phyloP scores from a whole-genome alignment of 2,888 invertebrate species.

The Microctonus aethiopoides region DNA sequence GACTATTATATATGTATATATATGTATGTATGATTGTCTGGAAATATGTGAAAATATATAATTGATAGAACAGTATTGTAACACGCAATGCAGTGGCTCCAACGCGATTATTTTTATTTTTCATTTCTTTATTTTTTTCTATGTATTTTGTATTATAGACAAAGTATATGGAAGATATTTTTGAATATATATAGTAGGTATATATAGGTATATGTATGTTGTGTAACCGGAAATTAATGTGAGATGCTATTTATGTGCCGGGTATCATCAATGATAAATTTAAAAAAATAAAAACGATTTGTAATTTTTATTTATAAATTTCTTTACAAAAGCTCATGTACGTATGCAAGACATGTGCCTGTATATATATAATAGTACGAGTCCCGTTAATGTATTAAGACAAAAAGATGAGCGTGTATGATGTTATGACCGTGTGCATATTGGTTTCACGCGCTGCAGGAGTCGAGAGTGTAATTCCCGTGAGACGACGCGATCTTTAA shows the following conservation, averaged over 20 bases:
- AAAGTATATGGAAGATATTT: too few relatives aligned
- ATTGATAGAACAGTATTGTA: conserved; percentile 38
- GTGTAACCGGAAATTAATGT: background rate
- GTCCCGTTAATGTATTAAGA: conserved; percentile 11
- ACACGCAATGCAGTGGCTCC: conserved; percentile 46
- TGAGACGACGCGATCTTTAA: background rate
- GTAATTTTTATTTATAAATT: background rate
- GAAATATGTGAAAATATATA: conserved; percentile 29
- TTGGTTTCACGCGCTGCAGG: conserved; percentile 11
- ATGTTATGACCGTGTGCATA: background rate
- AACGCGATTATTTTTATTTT: conserved; percentile 14
- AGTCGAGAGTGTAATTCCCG: conserved; percentile 13
- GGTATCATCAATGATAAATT: background rate
- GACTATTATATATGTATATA: background rate
- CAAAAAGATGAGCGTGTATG: conserved; percentile 16
- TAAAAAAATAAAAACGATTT: background rate
- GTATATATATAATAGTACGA: background rate
- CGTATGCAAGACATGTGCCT: background rate
- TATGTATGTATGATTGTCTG: conserved; percentile 37
- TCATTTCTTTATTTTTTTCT: background rate
- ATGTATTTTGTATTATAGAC: too few relatives aligned
- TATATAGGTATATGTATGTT: too few relatives aligned
- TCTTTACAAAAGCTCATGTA: background rate
- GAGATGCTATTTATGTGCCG: background rate
- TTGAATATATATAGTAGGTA: too few relatives aligned